Evolutionary conservation across 2,797 vertebrate genomes (phyloP).

Genomic region (Hoplostethus mediterraneus): DNA sequence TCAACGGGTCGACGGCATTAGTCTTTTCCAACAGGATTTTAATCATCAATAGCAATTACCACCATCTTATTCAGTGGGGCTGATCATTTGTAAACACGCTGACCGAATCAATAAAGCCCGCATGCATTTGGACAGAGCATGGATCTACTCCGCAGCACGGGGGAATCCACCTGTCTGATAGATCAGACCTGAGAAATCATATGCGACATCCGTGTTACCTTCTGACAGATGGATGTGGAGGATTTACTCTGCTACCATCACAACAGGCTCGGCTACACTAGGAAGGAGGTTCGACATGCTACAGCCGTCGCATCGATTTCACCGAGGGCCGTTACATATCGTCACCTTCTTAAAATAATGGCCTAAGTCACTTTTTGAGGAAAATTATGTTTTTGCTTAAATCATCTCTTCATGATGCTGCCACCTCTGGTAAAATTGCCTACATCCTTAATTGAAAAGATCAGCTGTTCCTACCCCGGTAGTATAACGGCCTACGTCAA

Average conservation of each 20-base stretch:
- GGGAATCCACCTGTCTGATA: conserved; percentile 16
- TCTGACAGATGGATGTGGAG: conserved; percentile 10
- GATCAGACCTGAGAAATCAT: conserved; percentile 18
- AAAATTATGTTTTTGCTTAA: too few species aligned
- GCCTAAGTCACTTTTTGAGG: too few species aligned
- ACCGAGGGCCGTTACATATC: conserved; percentile 40
- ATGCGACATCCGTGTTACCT: background rate
- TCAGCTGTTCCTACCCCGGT: too few species aligned
- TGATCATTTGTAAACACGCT: conserved; percentile 70
- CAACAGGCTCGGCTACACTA: background rate
- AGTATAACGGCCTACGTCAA: too few species aligned
- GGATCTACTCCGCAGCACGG: conserved; percentile 23
- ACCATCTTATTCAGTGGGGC: conserved; percentile 38
- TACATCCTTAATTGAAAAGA: too few species aligned
- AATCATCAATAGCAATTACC: conserved; percentile 75
- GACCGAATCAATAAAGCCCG: conserved; percentile 56
- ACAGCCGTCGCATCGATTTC: conserved; percentile 16
- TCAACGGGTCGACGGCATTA: conserved; percentile 47
- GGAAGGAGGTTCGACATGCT: background rate
- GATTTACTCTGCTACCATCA: background rate
- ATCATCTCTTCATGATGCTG: too few species aligned
- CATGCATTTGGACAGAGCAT: conserved; percentile 35
- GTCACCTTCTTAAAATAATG: too few species aligned
- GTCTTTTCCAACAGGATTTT: conserved; percentile 52
- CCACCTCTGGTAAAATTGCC: too few species aligned